Base-by-base conservation (phyloP, 2,888 invertebrate species). In the Camponotus fellah region DNA sequence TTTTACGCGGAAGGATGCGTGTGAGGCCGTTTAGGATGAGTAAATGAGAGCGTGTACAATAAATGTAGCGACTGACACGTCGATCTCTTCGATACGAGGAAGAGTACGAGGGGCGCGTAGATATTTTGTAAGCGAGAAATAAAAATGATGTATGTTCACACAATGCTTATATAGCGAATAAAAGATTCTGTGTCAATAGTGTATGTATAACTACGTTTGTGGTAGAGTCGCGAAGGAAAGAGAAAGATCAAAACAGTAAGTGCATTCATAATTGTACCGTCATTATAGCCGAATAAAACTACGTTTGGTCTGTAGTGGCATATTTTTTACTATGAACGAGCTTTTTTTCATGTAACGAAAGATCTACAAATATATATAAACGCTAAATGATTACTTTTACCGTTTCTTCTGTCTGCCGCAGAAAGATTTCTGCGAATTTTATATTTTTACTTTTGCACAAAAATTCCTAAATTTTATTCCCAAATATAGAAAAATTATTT, bases 81-180 rank as follows among this genome's bases (percentile, higher is more conserved):
- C 53, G 37, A 66, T 53, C 32, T 43, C 49, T 53, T 53, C n/a
- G 8, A 53, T 6, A 6, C 49, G 37, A 26, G 43, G 49, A 46
- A 66, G 17, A 53, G 49, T 64, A 62, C 17, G 46, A 53, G 49
- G 37, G 21, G 77, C 81, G 89, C 91, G 92, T 91, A 92, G 91
- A 94, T 94, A 94, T 94, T 94, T 94, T 94, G 91, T 93, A 94
- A 93, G 92, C 92, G 92, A 94, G 93, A 92, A 10, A 74, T 4
- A 62, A 65, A 58, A 60, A 60, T 93, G 93, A 92, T 94, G 92
- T 93, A 94, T 91, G 91, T 93, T 93, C 92, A 60, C 43, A 71
- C 43, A 91, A 90, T 92, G 93, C 94, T 94, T 94, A 91, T 53
- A 53, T 92, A 93, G 92, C 91, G 80, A 93, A 92, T 92, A 94